Conservation (phyloP, 2,113 vertebrate genomes). For the Gulo gulo region DNA sequence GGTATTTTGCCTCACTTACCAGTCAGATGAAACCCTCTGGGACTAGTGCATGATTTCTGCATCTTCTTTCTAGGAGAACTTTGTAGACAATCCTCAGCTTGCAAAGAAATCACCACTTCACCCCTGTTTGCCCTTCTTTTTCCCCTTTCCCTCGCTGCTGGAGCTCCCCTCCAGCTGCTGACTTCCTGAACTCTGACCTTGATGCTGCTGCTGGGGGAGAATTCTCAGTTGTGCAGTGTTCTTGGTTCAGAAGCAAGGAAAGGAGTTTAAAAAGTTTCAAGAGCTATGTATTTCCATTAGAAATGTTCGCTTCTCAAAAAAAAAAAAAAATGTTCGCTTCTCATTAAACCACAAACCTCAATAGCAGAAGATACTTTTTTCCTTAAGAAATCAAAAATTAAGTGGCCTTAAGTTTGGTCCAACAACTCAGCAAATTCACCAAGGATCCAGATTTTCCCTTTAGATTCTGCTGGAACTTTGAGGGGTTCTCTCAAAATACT, state of each 20-base stretch:
- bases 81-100: background rate
- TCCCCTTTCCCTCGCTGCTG: background rate
- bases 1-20: background rate
- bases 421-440: background rate
- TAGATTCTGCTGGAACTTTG: background rate
- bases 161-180: background rate
- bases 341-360: background rate
- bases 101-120: background rate
- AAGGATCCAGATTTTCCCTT: background rate
- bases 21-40: background rate
- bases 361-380: background rate
- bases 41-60: background rate
- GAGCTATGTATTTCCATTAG: background rate
- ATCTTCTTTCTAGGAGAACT: background rate
- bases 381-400: background rate
- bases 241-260: background rate
- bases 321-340: background rate
- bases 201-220: background rate
- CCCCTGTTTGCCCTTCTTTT: background rate
- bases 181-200: background rate
- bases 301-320: background rate
- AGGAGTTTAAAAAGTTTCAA: background rate
- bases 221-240: background rate
- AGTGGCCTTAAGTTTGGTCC: background rate
- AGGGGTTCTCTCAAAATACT: background rate